Conservation (phyloP, 2,888 invertebrate genomes). For the Oligia latruncula region DNA sequence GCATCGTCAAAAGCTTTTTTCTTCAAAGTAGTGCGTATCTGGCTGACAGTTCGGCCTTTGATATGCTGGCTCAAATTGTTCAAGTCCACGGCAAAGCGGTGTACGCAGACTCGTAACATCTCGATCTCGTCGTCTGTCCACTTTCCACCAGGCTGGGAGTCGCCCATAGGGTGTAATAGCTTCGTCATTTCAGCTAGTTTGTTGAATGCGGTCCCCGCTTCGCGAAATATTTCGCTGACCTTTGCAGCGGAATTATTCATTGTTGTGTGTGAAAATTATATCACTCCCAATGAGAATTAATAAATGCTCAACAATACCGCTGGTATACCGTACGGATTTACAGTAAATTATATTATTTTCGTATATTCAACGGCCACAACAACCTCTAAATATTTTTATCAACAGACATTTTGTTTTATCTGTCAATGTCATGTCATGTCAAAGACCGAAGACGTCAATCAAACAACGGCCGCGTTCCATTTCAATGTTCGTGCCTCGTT, state of each 20-base stretch:
- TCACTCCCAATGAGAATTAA: neutral
- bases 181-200: slow-evolving; percentile 97
- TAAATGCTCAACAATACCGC: neutral
- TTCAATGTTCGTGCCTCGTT: slow-evolving; percentile 24
- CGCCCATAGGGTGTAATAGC: slow-evolving; percentile 97
- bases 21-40: slow-evolving; percentile 95
- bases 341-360: slow-evolving; percentile 3
- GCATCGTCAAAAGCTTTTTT: slow-evolving; percentile 97
- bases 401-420: slow-evolving; percentile 38
- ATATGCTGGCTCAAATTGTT: slow-evolving; percentile 54
- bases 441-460: neutral
- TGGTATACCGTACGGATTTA: neutral
- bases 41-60: slow-evolving; percentile 76
- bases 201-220: slow-evolving; percentile 97
- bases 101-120: slow-evolving; percentile 55
- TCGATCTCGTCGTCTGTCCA: slow-evolving; percentile 62
- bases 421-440: slow-evolving; percentile 45
- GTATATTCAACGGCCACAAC: slow-evolving; percentile 2
- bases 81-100: slow-evolving; percentile 56
- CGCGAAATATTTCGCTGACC: slow-evolving; percentile 98
- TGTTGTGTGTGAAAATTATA: neutral
- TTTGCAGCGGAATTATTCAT: slow-evolving; percentile 76
- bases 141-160: slow-evolving; percentile 92
- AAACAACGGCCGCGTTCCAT: slow-evolving; percentile 32
- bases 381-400: slow-evolving; percentile 36